Evolutionary conservation across 2,113 vertebrate species (phyloP).

Genomic region (Capricornis sumatraensis): DNA sequence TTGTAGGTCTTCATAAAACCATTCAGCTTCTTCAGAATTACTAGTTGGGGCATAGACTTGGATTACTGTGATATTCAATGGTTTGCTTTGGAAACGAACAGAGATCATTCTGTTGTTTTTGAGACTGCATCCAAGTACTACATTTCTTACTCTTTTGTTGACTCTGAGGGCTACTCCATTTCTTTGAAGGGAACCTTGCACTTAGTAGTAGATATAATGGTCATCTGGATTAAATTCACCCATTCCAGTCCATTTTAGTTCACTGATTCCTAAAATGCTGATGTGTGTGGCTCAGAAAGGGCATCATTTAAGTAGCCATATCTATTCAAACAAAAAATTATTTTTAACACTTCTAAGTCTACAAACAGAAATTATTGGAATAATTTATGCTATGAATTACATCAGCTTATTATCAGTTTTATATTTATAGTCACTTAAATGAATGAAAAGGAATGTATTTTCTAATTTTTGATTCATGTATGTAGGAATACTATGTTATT

Average conservation of each 20-base stretch:
- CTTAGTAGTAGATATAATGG: neutral
- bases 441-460: neutral
- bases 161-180: neutral
- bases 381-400: neutral
- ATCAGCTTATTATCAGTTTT: neutral
- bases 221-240: neutral
- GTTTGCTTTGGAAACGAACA: neutral
- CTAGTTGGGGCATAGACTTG: neutral
- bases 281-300: neutral
- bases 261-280: neutral
- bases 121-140: neutral
- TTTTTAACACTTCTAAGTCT: neutral
- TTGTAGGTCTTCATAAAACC: neutral
- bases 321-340: neutral
- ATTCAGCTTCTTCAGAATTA: neutral
- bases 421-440: neutral
- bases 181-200: neutral
- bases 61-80: neutral
- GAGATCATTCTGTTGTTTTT: neutral
- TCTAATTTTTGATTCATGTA: neutral
- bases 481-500: neutral
- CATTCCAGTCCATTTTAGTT: neutral
- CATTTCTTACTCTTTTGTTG: neutral
- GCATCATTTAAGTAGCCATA: neutral
- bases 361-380: neutral